Percentiles rank a stretch among this genome's conserved stretches.
phyloP scores from a whole-genome alignment of 1,140 invertebrate genomes.

The Neodiprion pinetum region DNA sequence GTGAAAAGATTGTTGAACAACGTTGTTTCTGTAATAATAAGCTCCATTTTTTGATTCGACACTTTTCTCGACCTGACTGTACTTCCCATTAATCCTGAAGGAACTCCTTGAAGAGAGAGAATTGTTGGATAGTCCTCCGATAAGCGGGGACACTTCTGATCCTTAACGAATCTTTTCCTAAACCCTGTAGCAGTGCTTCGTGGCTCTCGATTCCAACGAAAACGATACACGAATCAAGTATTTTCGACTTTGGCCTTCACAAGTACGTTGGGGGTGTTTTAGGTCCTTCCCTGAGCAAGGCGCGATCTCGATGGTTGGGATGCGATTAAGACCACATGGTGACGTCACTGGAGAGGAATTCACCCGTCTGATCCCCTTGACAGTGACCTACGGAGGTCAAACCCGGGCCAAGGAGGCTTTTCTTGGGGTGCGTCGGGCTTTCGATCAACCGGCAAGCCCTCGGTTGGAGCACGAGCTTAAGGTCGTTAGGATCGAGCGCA shows the following conservation, averaged over 20 bases:
- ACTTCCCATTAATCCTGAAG: too few relatives aligned
- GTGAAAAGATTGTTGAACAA: too few relatives aligned
- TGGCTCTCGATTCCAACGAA: too few relatives aligned
- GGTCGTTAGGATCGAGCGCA: conserved; percentile 4
- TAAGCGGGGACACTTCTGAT: conserved; percentile 1
- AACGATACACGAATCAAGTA: not conserved
- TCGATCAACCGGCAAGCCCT: not conserved
- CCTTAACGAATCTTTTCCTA: not conserved
- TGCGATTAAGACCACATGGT: not conserved
- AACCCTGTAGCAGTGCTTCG: not conserved
- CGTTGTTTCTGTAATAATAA: too few relatives aligned
- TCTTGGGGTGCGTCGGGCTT: not conserved
- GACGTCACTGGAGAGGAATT: not conserved
- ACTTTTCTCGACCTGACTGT: too few relatives aligned
- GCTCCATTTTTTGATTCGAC: too few relatives aligned
- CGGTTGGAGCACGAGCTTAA: not conserved
- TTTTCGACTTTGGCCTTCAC: not conserved
- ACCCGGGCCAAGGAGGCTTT: not conserved
- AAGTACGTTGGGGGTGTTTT: too few relatives aligned
- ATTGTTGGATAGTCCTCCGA: not conserved
- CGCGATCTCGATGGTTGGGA: not conserved
- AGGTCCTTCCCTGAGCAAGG: too few relatives aligned
- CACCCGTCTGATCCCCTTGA: not conserved
- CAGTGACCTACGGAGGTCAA: not conserved
- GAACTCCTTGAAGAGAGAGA: not conserved